These are phyloP conservation scores for Volucella zonaria DNA, from an alignment of 2,888 invertebrate genomes.

Conservation along the genomic window DNA sequence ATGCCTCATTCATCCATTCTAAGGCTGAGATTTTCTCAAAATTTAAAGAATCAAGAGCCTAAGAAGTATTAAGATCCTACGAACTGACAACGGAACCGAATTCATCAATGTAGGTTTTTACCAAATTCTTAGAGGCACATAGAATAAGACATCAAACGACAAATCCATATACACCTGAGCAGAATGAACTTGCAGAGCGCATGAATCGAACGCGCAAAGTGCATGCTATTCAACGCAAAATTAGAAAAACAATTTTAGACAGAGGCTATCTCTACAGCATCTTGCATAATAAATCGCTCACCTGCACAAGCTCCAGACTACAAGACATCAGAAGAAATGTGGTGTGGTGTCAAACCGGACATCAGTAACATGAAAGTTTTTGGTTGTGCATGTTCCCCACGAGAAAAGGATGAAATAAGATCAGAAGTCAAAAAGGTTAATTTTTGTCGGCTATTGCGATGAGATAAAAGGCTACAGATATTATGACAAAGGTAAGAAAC, in stretches of 20 bases:
- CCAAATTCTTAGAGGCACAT: neutral
- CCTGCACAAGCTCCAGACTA: neutral
- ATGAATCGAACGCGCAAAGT: slow-evolving; percentile 69
- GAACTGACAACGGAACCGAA: neutral
- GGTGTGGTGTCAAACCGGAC: too few species aligned
- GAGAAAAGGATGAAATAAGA: too few species aligned
- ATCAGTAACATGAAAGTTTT: too few species aligned
- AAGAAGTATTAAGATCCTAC: too few species aligned
- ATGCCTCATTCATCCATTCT: neutral
- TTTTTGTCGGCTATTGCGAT: too few species aligned
- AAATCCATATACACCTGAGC: slow-evolving; percentile 19
- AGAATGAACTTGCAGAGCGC: slow-evolving; percentile 51
- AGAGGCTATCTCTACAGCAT: neutral
- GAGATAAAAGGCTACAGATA: too few species aligned
- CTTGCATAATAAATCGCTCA: neutral
- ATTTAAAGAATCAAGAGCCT: slow-evolving; percentile 5
- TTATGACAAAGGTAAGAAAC: too few species aligned
- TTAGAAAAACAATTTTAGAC: too few species aligned
- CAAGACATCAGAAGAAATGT: neutral
- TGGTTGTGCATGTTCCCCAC: too few species aligned
- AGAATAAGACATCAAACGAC: too few species aligned
- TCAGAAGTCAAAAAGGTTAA: too few species aligned
- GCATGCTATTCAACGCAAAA: slow-evolving; percentile 63
- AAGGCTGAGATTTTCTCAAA: neutral
- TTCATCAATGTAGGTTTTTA: neutral